Conservation (phyloP, 2,797 vertebrate species). For the Dicrostonyx torquatus region DNA sequence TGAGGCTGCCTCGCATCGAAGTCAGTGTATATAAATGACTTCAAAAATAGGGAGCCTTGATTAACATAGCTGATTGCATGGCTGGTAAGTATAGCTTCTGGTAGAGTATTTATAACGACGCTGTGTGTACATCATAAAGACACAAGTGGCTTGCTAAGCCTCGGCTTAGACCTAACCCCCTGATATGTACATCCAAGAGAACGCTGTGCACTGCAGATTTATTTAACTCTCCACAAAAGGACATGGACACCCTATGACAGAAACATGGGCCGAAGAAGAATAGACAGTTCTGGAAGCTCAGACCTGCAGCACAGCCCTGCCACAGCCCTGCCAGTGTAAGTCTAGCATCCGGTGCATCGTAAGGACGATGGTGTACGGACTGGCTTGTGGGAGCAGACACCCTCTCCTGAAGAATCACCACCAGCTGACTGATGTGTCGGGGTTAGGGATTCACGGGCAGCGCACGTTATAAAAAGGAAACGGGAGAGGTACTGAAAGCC, state of each 20-base stretch:
- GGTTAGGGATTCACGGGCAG: not conserved
- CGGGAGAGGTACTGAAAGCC: not conserved
- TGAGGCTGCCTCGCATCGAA: not conserved
- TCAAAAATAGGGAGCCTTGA: not conserved
- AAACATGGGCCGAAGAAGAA: not conserved
- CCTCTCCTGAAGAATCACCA: not conserved
- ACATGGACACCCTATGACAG: not conserved
- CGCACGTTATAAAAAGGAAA: not conserved
- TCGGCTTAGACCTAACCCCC: not conserved
- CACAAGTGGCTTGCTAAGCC: conserved; percentile 38
- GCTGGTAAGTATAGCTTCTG: not conserved
- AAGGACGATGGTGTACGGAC: not conserved
- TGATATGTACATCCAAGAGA: not conserved
- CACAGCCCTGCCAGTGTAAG: not conserved
- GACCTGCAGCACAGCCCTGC: not conserved
- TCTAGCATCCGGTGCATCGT: not conserved
- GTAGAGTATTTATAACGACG: not conserved
- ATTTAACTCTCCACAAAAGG: conserved; percentile 16
- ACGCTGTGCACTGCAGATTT: not conserved
- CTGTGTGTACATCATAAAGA: conserved; percentile 36
- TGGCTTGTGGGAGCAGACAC: not conserved
- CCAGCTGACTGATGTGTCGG: not conserved
- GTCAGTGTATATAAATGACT: not conserved
- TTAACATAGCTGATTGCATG: not conserved
- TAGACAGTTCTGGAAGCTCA: not conserved